Evolutionary conservation across 2,113 vertebrate genomes (phyloP).

Genomic region (Arizona elegans): DNA sequence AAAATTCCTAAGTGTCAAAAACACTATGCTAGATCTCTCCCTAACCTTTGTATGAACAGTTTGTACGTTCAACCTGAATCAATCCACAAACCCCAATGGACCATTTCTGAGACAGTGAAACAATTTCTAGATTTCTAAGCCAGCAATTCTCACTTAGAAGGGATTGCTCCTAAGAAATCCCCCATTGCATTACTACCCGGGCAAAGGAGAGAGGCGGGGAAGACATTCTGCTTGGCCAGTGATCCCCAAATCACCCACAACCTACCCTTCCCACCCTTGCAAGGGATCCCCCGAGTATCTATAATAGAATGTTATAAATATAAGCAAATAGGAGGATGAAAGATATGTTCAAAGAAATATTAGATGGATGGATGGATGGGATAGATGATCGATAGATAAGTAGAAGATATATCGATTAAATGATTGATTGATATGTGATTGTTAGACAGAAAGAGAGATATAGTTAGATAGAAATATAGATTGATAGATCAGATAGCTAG

Average conservation of each 20-base stretch:
- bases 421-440: no score
- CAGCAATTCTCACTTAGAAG: background rate
- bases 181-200: background rate
- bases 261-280: rapidly evolving
- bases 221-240: background rate
- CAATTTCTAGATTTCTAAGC: background rate
- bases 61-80: background rate
- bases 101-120: background rate
- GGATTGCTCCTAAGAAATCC: background rate
- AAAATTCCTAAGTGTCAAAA: no score
- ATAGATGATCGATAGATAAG: no score
- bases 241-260: background rate
- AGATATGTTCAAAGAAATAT: background rate
- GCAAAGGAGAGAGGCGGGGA: background rate
- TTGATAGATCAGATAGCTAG: no score
- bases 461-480: no score
- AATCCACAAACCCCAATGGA: background rate
- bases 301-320: background rate
- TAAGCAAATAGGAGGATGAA: background rate
- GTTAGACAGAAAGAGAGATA: no score
- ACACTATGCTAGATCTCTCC: background rate
- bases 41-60: background rate
- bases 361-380: no score
- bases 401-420: no score
- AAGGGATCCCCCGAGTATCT: background rate